Evolutionary conservation across 2,888 invertebrate species (phyloP).

Genomic region (Orthonychiurus folsomi): DNA sequence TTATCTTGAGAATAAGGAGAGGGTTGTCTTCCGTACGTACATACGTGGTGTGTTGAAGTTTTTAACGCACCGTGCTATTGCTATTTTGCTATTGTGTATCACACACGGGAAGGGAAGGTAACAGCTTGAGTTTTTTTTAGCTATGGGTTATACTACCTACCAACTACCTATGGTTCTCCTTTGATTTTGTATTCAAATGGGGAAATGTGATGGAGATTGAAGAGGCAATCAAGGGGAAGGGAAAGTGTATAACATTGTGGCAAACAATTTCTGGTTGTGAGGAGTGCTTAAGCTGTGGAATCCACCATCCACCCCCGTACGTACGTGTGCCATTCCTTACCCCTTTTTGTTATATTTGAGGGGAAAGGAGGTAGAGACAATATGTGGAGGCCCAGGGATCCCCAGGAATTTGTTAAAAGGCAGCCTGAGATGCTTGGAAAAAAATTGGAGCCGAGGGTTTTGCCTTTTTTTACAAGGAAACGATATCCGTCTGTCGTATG

Average conservation of each 20-base stretch:
- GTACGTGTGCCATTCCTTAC: background rate
- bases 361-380: constrained; percentile 5
- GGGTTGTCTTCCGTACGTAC: too few species aligned
- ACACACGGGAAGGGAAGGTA: constrained; percentile 8
- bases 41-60: too few species aligned
- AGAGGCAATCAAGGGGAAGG: constrained; percentile 17
- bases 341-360: constrained; percentile 7
- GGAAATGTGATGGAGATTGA: constrained; percentile 30
- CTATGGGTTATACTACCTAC: background rate
- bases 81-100: too few species aligned
- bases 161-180: background rate
- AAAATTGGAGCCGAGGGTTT: background rate
- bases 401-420: background rate
- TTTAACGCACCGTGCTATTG: too few species aligned
- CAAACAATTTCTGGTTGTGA: constrained; percentile 9
- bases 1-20: too few species aligned
- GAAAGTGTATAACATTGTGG: background rate
- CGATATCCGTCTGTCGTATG: constrained; percentile 40
- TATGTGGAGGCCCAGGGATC: constrained; percentile 10
- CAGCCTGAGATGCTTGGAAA: background rate
- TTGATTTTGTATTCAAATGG: constrained; percentile 28
- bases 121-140: background rate
- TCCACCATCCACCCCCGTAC: too few species aligned
- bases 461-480: constrained; percentile 16
- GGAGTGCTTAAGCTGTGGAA: background rate